These are phyloP conservation scores for Anodontia alba DNA, from an alignment of 2,888 invertebrate species.

Conservation along the genomic window DNA sequence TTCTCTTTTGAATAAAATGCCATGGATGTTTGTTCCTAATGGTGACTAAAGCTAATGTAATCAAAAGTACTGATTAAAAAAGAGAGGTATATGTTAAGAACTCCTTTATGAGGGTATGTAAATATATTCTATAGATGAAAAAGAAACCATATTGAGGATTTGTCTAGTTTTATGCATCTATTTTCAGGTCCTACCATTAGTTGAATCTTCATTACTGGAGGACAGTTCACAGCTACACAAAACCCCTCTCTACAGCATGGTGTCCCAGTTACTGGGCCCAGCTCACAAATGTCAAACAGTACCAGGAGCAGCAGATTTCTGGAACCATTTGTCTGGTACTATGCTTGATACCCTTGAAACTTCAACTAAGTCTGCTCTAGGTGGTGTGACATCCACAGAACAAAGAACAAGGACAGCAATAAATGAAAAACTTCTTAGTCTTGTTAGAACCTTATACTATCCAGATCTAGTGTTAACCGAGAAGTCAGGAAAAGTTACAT, in stretches of 20 bases:
- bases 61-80: too few relatives aligned
- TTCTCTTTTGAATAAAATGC: too few relatives aligned
- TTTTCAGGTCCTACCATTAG: slow-evolving; percentile 76
- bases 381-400: slow-evolving; percentile 27
- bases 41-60: too few relatives aligned
- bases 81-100: too few relatives aligned
- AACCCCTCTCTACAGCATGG: slow-evolving; percentile 69
- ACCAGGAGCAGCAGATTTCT: slow-evolving; percentile 45
- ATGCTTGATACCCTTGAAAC: slow-evolving; percentile 41
- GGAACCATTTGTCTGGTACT: slow-evolving; percentile 58
- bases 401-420: slow-evolving; percentile 31
- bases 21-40: too few relatives aligned
- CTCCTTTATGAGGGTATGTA: too few relatives aligned
- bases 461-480: slow-evolving; percentile 51
- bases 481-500: slow-evolving; percentile 62
- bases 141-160: too few relatives aligned
- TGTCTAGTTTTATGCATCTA: too few relatives aligned
- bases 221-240: slow-evolving; percentile 67
- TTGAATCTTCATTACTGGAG: slow-evolving; percentile 78
- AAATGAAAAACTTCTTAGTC: slow-evolving; percentile 53
- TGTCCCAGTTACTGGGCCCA: slow-evolving; percentile 58
- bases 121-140: too few relatives aligned
- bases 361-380: neutral
- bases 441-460: slow-evolving; percentile 60
- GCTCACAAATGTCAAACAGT: neutral